Base-by-base conservation (phyloP, 2,113 vertebrate genomes). In the Enhydra lutris region DNA sequence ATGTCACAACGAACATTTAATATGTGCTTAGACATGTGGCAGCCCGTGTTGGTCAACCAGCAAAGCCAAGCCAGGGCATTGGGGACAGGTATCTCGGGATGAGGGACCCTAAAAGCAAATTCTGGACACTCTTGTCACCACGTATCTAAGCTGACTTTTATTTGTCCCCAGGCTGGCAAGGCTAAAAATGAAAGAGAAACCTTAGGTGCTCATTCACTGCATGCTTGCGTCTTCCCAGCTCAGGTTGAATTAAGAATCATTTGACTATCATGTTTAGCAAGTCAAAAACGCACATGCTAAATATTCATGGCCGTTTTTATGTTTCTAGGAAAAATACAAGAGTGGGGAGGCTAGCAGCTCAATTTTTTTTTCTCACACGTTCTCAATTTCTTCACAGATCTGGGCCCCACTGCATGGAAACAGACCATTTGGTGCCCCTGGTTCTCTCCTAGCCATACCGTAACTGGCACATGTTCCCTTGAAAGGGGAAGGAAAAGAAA, bases 291-390 rank as follows among this genome's bases (percentile, higher is more conserved):
- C 92, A 90, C 76, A 52, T 34, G 21, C 92, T 97, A 91, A 96
- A 96, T 94, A 93, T 96, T 93, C 95, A 94, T 83, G 84, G 63
- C 4, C 5, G 9, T 76, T 74, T 93, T 74, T 65, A 65, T 55
- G 74, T 96, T 96, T 96, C 94, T 92, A 97, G 97, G 97, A 97
- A 97, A 97, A 94, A 93, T 45, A 88, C 96, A 93, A 93, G 81
- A 92, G n/a, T 7, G 10, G 67, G 74, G 83, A 94, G 82, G 42
- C 24, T 88, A 57, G 93, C 71, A 87, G 76, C 92, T 91, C 36
- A 26, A 36, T 65, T 34, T 34, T 67, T 50, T 50, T 50, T 61
- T 50, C 71, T 91, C 79, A 67, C 17, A 3, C 0, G 1, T 65
- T 90, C 76, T 67, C 78, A 20, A 21, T 59, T 86, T 92, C 91